These are phyloP conservation scores for Phoeniculus purpureus DNA, from an alignment of 2,797 vertebrate species.

Conservation along the genomic window DNA sequence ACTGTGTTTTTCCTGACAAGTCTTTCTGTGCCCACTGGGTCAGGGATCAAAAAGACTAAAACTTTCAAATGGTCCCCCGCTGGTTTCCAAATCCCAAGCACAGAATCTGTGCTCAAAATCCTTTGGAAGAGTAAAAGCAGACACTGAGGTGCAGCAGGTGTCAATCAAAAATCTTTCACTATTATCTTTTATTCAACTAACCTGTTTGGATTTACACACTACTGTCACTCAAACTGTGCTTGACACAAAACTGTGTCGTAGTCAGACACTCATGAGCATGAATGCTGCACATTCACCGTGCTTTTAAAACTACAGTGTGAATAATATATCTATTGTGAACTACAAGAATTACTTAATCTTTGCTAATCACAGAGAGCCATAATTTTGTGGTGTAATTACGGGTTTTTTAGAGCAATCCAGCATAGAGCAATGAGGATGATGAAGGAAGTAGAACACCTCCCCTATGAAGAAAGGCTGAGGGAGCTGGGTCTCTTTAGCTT, in stretches of 20 bases:
- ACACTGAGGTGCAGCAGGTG: not conserved
- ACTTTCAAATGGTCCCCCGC: constrained; percentile 59
- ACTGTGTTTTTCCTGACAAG: constrained; percentile 46
- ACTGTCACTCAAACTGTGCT: not conserved
- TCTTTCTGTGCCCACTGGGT: constrained; percentile 58
- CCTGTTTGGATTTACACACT: constrained; percentile 12
- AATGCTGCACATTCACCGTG: not conserved
- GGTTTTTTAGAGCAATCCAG: not conserved
- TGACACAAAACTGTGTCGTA: not conserved
- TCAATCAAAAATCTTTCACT: constrained; percentile 29
- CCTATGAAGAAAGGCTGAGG: too few relatives aligned
- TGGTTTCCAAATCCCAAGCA: constrained; percentile 58
- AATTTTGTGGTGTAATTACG: not conserved
- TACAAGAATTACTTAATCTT: not conserved
- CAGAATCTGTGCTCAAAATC: constrained; percentile 29
- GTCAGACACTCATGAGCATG: not conserved
- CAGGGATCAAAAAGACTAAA: constrained; percentile 67
- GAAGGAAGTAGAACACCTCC: too few relatives aligned
- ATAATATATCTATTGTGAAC: not conserved
- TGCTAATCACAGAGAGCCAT: not conserved
- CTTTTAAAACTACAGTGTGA: not conserved
- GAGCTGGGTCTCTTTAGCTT: too few relatives aligned
- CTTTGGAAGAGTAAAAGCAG: constrained; percentile 14
- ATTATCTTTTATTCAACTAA: constrained; percentile 9
- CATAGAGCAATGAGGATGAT: too few relatives aligned